Evolutionary conservation across 2,888 invertebrate species (phyloP).

Genomic region (Acronicta leporina): DNA sequence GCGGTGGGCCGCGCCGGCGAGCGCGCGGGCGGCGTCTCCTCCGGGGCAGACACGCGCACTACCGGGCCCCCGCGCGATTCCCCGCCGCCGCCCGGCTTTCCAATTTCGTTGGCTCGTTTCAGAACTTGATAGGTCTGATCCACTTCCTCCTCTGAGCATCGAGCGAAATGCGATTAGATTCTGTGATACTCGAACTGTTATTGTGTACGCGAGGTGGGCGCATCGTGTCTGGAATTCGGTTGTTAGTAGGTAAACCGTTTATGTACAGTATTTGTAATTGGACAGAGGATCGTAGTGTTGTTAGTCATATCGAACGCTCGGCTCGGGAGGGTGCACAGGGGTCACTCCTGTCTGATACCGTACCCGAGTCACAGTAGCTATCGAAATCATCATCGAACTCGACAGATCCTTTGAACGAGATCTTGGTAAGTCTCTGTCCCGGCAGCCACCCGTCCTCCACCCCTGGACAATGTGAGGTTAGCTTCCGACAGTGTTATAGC

Average conservation of each 20-base stretch:
- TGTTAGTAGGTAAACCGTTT: constrained; percentile 67
- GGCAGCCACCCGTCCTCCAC: constrained; percentile 87
- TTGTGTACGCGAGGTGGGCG: constrained; percentile 50
- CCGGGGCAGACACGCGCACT: constrained; percentile 83
- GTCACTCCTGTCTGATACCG: constrained; percentile 82
- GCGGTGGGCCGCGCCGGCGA: constrained; percentile 83
- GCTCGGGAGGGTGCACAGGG: constrained; percentile 74
- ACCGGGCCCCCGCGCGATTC: constrained; percentile 85
- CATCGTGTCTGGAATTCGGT: constrained; percentile 58
- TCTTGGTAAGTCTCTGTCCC: constrained; percentile 87
- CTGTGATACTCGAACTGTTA: constrained; percentile 55
- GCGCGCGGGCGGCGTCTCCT: constrained; percentile 79
- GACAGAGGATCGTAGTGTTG: constrained; percentile 58
- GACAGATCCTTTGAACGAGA: constrained; percentile 85
- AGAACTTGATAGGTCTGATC: constrained; percentile 98
- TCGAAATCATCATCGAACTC: constrained; percentile 87
- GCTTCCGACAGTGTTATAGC: constrained; percentile 73
- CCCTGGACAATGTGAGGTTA: constrained; percentile 84
- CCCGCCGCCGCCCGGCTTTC: constrained; percentile 89
- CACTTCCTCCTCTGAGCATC: constrained; percentile 92
- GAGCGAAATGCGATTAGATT: constrained; percentile 81
- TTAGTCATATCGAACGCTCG: constrained; percentile 74
- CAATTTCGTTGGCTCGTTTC: constrained; percentile 97
- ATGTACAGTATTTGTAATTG: constrained; percentile 64
- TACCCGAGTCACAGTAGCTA: constrained; percentile 86